These are phyloP conservation scores for Oenanthe oenanthe DNA, from an alignment of 2,113 vertebrate species.

Conservation along the genomic window DNA sequence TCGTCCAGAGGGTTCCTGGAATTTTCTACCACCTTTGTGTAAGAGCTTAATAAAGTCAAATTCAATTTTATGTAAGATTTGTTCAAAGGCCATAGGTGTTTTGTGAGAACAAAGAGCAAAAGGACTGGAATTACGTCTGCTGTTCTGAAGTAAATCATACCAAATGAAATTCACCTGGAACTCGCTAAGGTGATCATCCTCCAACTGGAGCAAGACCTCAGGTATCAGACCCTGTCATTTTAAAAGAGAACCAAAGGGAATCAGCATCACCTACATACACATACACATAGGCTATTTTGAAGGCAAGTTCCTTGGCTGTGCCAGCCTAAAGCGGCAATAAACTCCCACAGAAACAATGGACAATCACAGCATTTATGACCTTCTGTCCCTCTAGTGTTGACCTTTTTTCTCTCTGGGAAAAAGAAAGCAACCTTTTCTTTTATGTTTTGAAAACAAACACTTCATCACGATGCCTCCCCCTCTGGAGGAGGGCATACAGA, in stretches of 20 bases:
- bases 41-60: slow-evolving; percentile 27
- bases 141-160: neutral
- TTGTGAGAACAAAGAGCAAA: neutral
- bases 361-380: neutral
- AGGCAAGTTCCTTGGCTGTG: neutral
- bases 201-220: neutral
- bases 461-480: neutral
- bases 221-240: neutral
- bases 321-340: slow-evolving; percentile 16
- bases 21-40: slow-evolving; percentile 34
- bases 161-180: neutral
- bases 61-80: neutral
- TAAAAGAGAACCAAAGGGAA: neutral
- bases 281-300: neutral
- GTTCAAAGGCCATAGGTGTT: slow-evolving; percentile 5
- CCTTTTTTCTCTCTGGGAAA: slow-evolving; percentile 7
- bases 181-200: neutral
- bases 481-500: neutral
- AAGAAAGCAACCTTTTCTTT: slow-evolving; percentile 28
- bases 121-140: neutral
- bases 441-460: slow-evolving; percentile 29
- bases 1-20: neutral
- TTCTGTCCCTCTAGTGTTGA: neutral
- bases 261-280: neutral
- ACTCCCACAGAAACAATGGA: slow-evolving; percentile 37